Evolutionary conservation across 1,140 invertebrate genomes (phyloP).

Genomic region (Dendroctonus valens): DNA sequence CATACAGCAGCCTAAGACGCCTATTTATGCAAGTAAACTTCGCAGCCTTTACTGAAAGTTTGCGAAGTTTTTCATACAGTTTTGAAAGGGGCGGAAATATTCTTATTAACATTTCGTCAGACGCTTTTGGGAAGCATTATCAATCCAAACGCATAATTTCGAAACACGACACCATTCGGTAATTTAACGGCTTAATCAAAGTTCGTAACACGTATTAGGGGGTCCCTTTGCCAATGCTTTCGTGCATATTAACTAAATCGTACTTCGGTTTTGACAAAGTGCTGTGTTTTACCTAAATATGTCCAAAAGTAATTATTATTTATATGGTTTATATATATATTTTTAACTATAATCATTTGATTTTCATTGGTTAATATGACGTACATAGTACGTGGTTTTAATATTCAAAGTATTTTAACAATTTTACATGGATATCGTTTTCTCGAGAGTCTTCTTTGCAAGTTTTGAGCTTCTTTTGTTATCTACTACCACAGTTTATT

Average conservation of each 20-base stretch:
- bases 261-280: slow-evolving; percentile 22
- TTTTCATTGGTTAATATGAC: too few relatives aligned
- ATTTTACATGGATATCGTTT: too few relatives aligned
- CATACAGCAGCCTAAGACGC: too few relatives aligned
- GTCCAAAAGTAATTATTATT: not conserved
- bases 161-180: slow-evolving; percentile 31
- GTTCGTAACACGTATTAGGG: slow-evolving; percentile 30
- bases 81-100: slow-evolving; percentile 16
- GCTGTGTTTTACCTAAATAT: slow-evolving; percentile 9
- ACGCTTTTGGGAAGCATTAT: slow-evolving; percentile 24
- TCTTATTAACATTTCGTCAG: slow-evolving; percentile 28
- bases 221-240: slow-evolving; percentile 27
- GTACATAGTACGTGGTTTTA: too few relatives aligned
- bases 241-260: slow-evolving; percentile 21
- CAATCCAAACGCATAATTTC: slow-evolving; percentile 30
- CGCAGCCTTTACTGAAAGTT: slow-evolving; percentile 12
- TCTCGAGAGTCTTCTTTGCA: too few relatives aligned
- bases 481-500: too few relatives aligned
- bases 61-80: slow-evolving; percentile 1
- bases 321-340: too few relatives aligned
- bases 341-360: too few relatives aligned
- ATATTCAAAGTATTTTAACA: too few relatives aligned
- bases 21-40: slow-evolving; percentile 6
- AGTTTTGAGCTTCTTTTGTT: too few relatives aligned
- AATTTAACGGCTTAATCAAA: slow-evolving; percentile 30